phyloP scores from a whole-genome alignment of 2,888 invertebrate genomes.

The Troglohyphantes excavatus region DNA sequence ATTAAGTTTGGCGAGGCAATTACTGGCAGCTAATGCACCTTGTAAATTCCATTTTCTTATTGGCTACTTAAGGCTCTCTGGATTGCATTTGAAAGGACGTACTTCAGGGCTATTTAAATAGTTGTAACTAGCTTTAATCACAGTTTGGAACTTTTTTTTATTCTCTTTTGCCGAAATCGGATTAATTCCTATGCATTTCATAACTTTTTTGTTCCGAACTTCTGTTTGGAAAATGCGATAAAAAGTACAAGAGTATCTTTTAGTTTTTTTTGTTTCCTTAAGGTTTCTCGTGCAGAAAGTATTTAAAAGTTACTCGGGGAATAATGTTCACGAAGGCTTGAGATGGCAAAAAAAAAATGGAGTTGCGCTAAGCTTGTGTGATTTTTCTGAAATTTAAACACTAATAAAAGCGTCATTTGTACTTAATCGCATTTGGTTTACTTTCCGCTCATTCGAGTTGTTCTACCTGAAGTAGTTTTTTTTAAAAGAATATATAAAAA shows the following conservation, averaged over 20 bases:
- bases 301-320: not conserved
- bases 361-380: not conserved
- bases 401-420: too few species aligned
- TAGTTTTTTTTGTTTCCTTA: not conserved
- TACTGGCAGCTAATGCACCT: slow-evolving; percentile 49
- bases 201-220: slow-evolving; percentile 10
- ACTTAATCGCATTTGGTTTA: not conserved
- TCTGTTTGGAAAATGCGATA: slow-evolving; percentile 4
- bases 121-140: slow-evolving; percentile 43
- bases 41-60: slow-evolving; percentile 46
- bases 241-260: slow-evolving; percentile 11
- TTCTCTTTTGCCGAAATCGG: not conserved
- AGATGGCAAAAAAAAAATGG: too few species aligned
- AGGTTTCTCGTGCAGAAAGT: not conserved
- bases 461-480: too few species aligned
- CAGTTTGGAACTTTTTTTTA: slow-evolving; percentile 18
- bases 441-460: not conserved
- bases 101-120: slow-evolving; percentile 22
- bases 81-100: slow-evolving; percentile 34
- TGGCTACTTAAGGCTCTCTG: slow-evolving; percentile 12
- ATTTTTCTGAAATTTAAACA: not conserved
- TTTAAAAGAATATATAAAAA: too few species aligned
- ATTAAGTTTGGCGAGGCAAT: slow-evolving; percentile 62
- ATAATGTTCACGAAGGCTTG: too few species aligned
- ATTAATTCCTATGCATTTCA: slow-evolving; percentile 1